Conservation (phyloP, 2,113 vertebrate genomes). For the Phoenicopterus ruber region DNA sequence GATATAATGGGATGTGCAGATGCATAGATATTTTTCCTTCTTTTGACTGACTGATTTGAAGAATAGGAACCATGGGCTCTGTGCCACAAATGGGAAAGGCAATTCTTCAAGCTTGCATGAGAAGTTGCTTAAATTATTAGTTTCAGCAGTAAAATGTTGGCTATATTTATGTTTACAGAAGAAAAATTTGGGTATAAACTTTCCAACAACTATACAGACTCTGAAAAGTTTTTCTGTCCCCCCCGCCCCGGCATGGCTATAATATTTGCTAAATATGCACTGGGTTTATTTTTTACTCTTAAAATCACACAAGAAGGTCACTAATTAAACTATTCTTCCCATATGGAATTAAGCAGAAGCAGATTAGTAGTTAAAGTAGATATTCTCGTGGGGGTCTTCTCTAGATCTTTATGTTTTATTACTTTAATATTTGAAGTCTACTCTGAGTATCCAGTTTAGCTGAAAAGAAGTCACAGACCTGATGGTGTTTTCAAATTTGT, state of each 20-base stretch:
- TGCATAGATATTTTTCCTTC: constrained; percentile 23
- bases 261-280: constrained; percentile 8
- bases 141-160: constrained; percentile 16
- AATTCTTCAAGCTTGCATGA: not conserved
- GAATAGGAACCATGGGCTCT: constrained; percentile 12
- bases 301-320: constrained; percentile 38
- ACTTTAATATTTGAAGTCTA: constrained; percentile 27
- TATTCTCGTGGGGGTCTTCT: not conserved
- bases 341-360: constrained; percentile 32
- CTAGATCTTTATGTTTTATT: not conserved
- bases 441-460: not conserved
- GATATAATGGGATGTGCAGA: constrained; percentile 52
- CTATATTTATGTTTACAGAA: constrained; percentile 31
- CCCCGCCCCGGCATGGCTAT: not conserved
- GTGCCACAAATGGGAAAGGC: constrained; percentile 29
- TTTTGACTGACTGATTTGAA: not conserved
- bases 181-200: not conserved
- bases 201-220: not conserved
- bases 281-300: constrained; percentile 28
- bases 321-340: constrained; percentile 13
- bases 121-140: constrained; percentile 33
- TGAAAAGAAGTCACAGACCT: constrained; percentile 6
- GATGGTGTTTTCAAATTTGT: not conserved
- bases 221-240: not conserved
- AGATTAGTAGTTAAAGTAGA: constrained; percentile 26